phyloP scores from a whole-genome alignment of 1,140 invertebrate genomes.

The Hydropsyche tenuis region DNA sequence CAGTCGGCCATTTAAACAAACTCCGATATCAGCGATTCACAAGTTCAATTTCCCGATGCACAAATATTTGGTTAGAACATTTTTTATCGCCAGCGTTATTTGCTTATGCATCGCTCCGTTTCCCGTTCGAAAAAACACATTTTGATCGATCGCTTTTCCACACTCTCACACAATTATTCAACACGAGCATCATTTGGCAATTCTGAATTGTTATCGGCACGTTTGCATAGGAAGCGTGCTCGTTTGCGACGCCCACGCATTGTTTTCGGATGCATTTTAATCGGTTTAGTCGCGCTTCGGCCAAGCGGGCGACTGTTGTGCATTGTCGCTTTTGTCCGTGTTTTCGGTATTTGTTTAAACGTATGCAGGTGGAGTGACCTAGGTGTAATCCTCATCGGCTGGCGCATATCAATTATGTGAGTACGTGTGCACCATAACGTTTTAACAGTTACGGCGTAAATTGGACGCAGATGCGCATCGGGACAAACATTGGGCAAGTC shows the following conservation, averaged over 20 bases:
- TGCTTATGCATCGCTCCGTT: conserved; percentile 1
- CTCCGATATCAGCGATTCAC: conserved; percentile 8
- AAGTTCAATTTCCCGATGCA: conserved; percentile 20
- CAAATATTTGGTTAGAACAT: conserved; percentile 5
- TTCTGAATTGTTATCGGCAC: too few relatives aligned
- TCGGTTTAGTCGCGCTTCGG: neutral
- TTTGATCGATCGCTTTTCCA: too few relatives aligned
- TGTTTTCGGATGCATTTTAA: too few relatives aligned
- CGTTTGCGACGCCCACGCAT: neutral
- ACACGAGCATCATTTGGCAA: too few relatives aligned
- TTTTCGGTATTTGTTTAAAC: neutral
- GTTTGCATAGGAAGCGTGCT: neutral
- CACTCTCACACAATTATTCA: too few relatives aligned
- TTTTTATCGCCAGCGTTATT: conserved; percentile 7
- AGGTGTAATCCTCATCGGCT: conserved; percentile 17
- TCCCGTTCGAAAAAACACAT: too few relatives aligned
- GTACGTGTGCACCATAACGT: neutral
- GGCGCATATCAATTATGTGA: conserved; percentile 33
- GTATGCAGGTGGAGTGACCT: conserved; percentile 36
- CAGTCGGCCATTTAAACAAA: conserved; percentile 14
- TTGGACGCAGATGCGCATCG: conserved; percentile 24
- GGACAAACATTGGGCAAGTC: neutral
- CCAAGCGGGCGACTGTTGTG: neutral
- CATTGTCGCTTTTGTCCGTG: neutral
- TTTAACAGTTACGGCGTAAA: conserved; percentile 7